A percentile compares a stretch with the other conserved stretches of the same genome.
These are phyloP conservation scores for Acanthosepion lycidas DNA, from an alignment of 2,888 invertebrate genomes.

Conservation along the genomic window DNA sequence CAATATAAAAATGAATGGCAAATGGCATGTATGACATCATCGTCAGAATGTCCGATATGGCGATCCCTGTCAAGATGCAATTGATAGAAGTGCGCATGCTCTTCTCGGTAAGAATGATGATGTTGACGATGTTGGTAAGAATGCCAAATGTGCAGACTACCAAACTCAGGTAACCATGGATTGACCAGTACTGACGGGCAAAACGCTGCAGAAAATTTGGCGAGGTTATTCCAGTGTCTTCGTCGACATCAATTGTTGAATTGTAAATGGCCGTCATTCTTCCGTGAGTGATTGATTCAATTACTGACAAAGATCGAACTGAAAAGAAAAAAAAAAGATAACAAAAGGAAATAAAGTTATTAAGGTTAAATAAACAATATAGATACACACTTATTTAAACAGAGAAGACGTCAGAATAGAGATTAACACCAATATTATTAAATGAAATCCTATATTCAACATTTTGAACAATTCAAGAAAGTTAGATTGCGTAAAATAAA, in stretches of 20 bases:
- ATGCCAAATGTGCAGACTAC: slow-evolving; percentile 92
- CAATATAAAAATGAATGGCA: slow-evolving; percentile 80
- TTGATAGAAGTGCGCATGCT: slow-evolving; percentile 93
- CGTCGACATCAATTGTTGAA: not conserved
- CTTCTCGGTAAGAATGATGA: slow-evolving; percentile 86
- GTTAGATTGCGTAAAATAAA: no score
- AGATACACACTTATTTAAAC: not conserved
- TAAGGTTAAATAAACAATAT: not conserved
- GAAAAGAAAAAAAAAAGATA: not conserved
- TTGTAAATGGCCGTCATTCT: not conserved
- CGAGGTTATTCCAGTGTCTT: not conserved
- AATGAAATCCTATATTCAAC: no score
- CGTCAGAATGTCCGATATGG: slow-evolving; percentile 91
- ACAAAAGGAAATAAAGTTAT: not conserved
- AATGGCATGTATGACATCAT: slow-evolving; percentile 92
- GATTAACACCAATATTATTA: no score
- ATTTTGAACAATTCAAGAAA: no score
- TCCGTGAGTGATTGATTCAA: not conserved
- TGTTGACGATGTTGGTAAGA: slow-evolving; percentile 90
- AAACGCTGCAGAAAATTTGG: slow-evolving; percentile 52
- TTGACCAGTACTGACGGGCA: slow-evolving; percentile 62
- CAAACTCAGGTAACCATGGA: slow-evolving; percentile 89
- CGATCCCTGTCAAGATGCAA: slow-evolving; percentile 87
- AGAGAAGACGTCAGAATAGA: no score
- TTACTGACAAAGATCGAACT: not conserved